These are phyloP conservation scores for Gisinianus flammeolus DNA, from an alignment of 2,888 invertebrate species.

Conservation along the genomic window DNA sequence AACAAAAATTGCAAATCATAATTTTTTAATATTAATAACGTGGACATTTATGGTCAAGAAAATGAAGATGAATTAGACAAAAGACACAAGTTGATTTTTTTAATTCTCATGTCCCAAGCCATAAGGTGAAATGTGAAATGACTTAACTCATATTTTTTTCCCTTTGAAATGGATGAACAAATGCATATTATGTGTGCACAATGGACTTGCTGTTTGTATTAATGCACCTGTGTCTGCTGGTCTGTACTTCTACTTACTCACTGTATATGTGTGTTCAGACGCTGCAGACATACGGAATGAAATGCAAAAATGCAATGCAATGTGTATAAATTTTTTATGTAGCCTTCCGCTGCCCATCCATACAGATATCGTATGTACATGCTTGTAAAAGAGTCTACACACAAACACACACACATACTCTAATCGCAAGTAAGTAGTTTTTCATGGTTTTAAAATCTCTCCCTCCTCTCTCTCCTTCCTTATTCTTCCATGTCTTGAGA, in stretches of 20 bases:
- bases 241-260: too few relatives aligned
- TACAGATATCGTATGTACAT: too few relatives aligned
- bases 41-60: constrained; percentile 14
- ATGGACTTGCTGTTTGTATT: too few relatives aligned
- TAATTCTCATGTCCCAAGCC: background rate
- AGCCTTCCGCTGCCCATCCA: background rate
- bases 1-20: background rate
- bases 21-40: constrained; percentile 6
- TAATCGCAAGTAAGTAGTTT: background rate
- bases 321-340: background rate
- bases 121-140: background rate
- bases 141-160: too few relatives aligned
- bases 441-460: background rate
- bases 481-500: constrained; percentile 17
- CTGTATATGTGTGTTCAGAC: too few relatives aligned
- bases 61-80: background rate
- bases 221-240: too few relatives aligned
- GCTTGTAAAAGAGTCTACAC: too few relatives aligned
- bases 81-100: background rate
- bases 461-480: background rate
- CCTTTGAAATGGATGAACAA: too few relatives aligned
- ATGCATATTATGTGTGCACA: too few relatives aligned
- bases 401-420: too few relatives aligned
- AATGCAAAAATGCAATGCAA: background rate
- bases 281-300: too few relatives aligned